Percentiles rank a stretch among this genome's conserved stretches.
Evolutionary conservation across 2,888 invertebrate genomes (phyloP).

Genomic region (Drosophila bunnanda): DNA sequence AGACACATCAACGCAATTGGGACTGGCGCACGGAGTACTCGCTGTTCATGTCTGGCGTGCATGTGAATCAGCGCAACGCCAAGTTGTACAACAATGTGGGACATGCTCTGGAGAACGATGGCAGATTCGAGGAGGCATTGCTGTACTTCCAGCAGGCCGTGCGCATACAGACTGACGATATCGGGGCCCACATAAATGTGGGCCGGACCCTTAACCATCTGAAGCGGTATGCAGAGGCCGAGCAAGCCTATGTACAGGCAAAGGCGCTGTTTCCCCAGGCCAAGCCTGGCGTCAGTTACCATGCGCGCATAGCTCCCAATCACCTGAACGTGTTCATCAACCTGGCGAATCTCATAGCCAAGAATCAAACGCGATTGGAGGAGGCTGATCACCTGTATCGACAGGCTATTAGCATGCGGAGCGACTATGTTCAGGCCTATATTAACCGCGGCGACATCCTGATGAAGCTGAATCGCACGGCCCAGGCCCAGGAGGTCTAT

Average conservation of each 20-base stretch:
- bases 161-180: conserved; percentile 96
- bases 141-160: conserved; percentile 96
- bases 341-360: conserved; percentile 96
- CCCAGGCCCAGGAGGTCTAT: conserved; percentile 97
- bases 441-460: conserved; percentile 98
- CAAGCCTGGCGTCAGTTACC: conserved; percentile 97
- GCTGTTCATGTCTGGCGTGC: conserved; percentile 96
- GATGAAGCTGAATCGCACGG: conserved; percentile 96
- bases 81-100: conserved; percentile 99
- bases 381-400: conserved; percentile 97
- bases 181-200: conserved; percentile 98
- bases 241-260: conserved; percentile 95
- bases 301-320: conserved; percentile 97
- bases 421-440: conserved; percentile 95
- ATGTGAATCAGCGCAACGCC: conserved; percentile 93
- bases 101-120: conserved; percentile 94
- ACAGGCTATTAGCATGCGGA: conserved; percentile 98
- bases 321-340: conserved; percentile 98
- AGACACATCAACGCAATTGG: conserved; percentile 94
- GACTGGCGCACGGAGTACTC: conserved; percentile 98
- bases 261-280: conserved; percentile 95
- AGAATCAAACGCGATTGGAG: conserved; percentile 94
- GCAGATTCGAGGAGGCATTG: conserved; percentile 90
- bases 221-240: conserved; percentile 94
- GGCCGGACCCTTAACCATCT: conserved; percentile 97